Percentiles rank a stretch among this genome's conserved stretches.
These are phyloP conservation scores for Ostrea edulis DNA, from an alignment of 1,140 invertebrate genomes.

Conservation along the genomic window DNA sequence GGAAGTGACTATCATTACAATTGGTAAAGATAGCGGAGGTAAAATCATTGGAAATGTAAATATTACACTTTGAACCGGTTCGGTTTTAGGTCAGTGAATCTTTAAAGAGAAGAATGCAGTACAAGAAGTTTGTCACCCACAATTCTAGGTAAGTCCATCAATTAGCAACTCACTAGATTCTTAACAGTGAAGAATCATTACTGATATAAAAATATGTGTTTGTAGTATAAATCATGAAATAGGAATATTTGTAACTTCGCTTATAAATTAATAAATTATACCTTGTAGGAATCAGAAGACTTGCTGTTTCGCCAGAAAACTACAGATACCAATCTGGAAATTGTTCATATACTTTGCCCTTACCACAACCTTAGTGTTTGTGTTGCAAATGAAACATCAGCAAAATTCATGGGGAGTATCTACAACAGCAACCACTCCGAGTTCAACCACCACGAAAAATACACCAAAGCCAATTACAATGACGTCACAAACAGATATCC, in stretches of 20 bases:
- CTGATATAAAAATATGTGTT: too few species aligned
- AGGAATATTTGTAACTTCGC: background rate
- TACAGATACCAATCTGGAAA: slow-evolving; percentile 3
- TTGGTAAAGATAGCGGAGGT: too few species aligned
- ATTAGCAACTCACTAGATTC: background rate
- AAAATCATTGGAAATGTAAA: too few species aligned
- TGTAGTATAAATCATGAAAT: background rate
- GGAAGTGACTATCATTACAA: too few species aligned
- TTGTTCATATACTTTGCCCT: background rate
- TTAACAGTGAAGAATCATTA: background rate
- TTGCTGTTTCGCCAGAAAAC: background rate
- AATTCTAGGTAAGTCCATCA: background rate
- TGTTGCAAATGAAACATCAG: background rate
- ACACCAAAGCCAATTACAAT: background rate
- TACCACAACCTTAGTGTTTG: background rate
- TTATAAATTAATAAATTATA: background rate
- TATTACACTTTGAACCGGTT: slow-evolving; percentile 9
- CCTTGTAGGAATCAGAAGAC: background rate
- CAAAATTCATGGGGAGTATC: background rate
- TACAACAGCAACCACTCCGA: background rate
- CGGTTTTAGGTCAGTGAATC: slow-evolving; percentile 27
- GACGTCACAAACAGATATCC: background rate
- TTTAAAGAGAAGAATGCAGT: background rate
- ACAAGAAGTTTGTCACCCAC: background rate
- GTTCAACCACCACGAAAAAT: background rate